A percentile compares a stretch with the other conserved stretches of the same genome.
Conservation (phyloP, 1,140 invertebrate genomes). For the Cheumatopsyche charites region DNA sequence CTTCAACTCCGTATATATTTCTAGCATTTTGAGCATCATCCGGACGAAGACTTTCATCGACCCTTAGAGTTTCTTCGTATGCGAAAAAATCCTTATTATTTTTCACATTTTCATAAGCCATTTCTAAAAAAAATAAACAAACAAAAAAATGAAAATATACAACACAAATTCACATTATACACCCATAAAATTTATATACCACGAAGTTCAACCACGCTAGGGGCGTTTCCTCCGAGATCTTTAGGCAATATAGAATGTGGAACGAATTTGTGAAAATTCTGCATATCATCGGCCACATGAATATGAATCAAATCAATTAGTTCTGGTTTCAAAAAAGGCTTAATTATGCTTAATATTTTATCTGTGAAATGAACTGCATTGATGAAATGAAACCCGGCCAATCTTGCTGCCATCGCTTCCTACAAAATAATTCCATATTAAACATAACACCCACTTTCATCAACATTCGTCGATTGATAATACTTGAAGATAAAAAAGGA, state of each 20-base stretch:
- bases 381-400: conserved; percentile 71
- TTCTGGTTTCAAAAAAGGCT: conserved; percentile 74
- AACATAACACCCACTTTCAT: too few relatives aligned
- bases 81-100: conserved; percentile 63
- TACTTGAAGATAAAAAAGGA: conserved; percentile 69
- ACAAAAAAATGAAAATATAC: too few relatives aligned
- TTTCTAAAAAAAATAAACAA: too few relatives aligned
- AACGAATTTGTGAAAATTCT: conserved; percentile 56
- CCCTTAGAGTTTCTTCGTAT: conserved; percentile 62
- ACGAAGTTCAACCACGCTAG: too few relatives aligned
- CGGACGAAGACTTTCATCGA: conserved; percentile 67
- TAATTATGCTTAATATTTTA: conserved; percentile 67
- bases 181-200: too few relatives aligned
- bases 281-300: conserved; percentile 54
- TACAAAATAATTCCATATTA: conserved; percentile 51
- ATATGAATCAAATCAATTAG: conserved; percentile 64
- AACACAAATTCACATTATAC: too few relatives aligned
- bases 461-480: too few relatives aligned
- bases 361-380: conserved; percentile 72
- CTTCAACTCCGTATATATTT: conserved; percentile 72
- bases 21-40: conserved; percentile 68
- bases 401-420: conserved; percentile 67
- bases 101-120: conserved; percentile 52
- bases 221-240: conserved; percentile 61
- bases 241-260: conserved; percentile 61